Conservation (phyloP, 2,888 invertebrate species). For the Hypselothyrea guttata region DNA sequence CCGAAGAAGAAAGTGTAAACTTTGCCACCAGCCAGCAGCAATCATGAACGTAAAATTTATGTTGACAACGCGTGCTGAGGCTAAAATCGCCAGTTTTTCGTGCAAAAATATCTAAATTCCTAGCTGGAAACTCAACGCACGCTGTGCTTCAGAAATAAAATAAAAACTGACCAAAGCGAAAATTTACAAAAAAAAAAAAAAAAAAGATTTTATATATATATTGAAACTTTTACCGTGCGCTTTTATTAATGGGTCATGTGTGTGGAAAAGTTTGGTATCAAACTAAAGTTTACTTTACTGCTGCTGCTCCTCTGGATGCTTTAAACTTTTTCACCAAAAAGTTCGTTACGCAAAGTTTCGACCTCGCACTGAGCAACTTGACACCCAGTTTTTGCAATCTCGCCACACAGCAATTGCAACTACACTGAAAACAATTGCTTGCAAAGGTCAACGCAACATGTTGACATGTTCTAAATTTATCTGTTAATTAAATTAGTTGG, state of each 20-base stretch:
- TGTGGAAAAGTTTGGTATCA: slow-evolving; percentile 48
- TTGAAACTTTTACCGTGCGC: slow-evolving; percentile 41
- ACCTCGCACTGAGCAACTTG: slow-evolving; percentile 19
- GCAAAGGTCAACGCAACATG: slow-evolving; percentile 12
- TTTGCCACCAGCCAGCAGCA: slow-evolving; percentile 54
- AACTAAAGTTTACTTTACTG: slow-evolving; percentile 23
- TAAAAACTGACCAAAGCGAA: slow-evolving; percentile 59
- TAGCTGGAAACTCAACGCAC: slow-evolving; percentile 4
- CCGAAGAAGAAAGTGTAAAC: slow-evolving; percentile 55
- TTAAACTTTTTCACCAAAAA: slow-evolving; percentile 40
- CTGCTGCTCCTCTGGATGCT: slow-evolving; percentile 17
- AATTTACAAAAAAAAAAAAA: slow-evolving; percentile 1
- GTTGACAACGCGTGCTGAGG: slow-evolving; percentile 65
- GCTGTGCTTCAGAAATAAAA: slow-evolving; percentile 22
- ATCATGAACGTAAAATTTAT: slow-evolving; percentile 57
- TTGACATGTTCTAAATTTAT: too few species aligned
- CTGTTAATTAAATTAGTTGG: too few species aligned
- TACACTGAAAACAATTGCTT: too few species aligned
- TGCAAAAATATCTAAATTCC: background rate
- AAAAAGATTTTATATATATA: too few species aligned
- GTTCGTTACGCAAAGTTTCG: slow-evolving; percentile 36
- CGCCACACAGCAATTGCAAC: background rate
- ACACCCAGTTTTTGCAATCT: background rate
- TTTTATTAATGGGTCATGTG: slow-evolving; percentile 71
- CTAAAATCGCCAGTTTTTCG: slow-evolving; percentile 30